A percentile compares a stretch with the other conserved stretches of the same genome.
These are phyloP conservation scores for Zygothrica quintamaculata DNA, from an alignment of 2,888 invertebrate species.

Conservation along the genomic window DNA sequence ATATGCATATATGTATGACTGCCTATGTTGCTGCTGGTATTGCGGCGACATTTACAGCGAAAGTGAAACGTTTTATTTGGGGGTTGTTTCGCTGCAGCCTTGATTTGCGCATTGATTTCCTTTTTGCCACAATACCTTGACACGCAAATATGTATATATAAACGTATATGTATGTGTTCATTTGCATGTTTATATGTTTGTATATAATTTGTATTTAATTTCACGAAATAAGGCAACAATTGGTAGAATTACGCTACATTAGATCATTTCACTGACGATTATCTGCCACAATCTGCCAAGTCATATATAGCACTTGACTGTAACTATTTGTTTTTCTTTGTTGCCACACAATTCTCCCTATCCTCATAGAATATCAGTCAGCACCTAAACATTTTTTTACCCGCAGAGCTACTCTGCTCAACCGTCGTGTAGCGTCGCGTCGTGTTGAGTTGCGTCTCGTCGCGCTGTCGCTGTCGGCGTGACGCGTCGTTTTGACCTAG, in stretches of 20 bases:
- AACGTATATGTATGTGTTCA: background rate
- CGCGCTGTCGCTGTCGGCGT: conserved; percentile 26
- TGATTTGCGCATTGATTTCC: conserved; percentile 40
- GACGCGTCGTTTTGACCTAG: conserved; percentile 66
- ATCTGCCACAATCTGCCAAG: conserved; percentile 30
- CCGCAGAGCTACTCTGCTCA: conserved; percentile 22
- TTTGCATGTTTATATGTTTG: background rate
- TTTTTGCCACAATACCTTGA: conserved; percentile 46
- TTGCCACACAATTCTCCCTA: background rate
- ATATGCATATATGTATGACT: conserved; percentile 11
- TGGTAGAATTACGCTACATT: conserved; percentile 37
- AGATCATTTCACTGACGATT: conserved; percentile 17
- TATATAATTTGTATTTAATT: conserved; percentile 43
- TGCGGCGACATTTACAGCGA: conserved; percentile 44
- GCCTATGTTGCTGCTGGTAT: conserved; percentile 21
- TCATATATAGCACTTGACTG: too few relatives aligned
- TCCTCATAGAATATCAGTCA: conserved; percentile 22
- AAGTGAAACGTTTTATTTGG: conserved; percentile 50
- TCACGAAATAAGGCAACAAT: conserved; percentile 35
- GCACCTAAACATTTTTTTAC: conserved; percentile 7
- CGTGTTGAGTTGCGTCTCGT: conserved; percentile 21
- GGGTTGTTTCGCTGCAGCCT: conserved; percentile 50
- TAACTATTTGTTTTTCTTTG: conserved; percentile 39
- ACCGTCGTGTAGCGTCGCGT: conserved; percentile 7
- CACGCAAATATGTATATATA: conserved; percentile 37